Conservation (phyloP, 2,888 invertebrate species). For the Ophion ellenae region DNA sequence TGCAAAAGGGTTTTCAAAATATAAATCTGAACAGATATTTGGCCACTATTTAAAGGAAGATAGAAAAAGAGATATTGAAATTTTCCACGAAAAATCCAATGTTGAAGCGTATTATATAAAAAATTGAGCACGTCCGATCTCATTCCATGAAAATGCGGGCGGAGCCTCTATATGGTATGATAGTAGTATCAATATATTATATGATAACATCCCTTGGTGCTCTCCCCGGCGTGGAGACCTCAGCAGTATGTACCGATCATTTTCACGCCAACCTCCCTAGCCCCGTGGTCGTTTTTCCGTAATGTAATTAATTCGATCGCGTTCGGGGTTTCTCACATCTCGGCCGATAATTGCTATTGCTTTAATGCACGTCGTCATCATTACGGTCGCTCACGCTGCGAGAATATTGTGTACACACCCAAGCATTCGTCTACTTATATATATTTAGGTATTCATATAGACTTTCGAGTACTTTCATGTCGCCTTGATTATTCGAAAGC, state of each 20-base stretch:
- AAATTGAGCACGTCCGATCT: slow-evolving; percentile 1
- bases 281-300: slow-evolving; percentile 61
- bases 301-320: slow-evolving; percentile 69
- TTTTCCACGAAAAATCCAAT: neutral
- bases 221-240: slow-evolving; percentile 24
- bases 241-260: slow-evolving; percentile 30
- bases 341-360: slow-evolving; percentile 68
- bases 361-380: slow-evolving; percentile 67
- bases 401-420: slow-evolving; percentile 13
- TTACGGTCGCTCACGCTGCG: slow-evolving; percentile 37
- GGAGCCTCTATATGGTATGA: neutral
- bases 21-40: too few relatives aligned
- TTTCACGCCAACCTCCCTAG: slow-evolving; percentile 21
- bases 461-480: neutral
- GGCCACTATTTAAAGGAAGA: too few relatives aligned
- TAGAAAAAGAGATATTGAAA: neutral
- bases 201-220: slow-evolving; percentile 30
- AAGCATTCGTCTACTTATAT: neutral
- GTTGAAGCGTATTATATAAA: neutral
- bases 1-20: too few relatives aligned
- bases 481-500: too few relatives aligned
- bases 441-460: neutral
- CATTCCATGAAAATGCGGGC: slow-evolving; percentile 2
- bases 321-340: slow-evolving; percentile 61
- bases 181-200: slow-evolving; percentile 6